Percentiles rank a stretch among this genome's conserved stretches.
Evolutionary conservation across 2,888 invertebrate species (phyloP).

Genomic region (Pristionchus fissidentatus): DNA sequence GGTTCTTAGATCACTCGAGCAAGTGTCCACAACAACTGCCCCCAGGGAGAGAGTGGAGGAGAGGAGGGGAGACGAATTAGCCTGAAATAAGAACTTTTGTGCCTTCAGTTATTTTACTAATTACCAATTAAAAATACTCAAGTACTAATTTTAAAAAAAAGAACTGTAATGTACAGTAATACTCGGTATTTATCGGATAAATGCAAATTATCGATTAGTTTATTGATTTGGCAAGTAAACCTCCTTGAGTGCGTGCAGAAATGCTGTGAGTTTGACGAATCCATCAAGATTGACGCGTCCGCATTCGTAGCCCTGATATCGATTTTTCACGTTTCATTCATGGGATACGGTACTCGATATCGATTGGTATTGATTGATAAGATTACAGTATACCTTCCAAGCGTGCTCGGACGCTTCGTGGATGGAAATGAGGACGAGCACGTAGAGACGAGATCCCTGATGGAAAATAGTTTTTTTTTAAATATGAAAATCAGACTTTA

Average conservation of each 20-base stretch:
- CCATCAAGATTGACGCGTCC: conserved; percentile 70
- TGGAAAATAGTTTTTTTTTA: not conserved
- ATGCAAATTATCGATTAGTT: not conserved
- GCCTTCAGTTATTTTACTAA: no score
- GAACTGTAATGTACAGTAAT: no score
- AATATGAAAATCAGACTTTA: no score
- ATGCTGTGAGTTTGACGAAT: conserved; percentile 66
- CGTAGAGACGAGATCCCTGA: conserved; percentile 44
- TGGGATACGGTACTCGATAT: no score
- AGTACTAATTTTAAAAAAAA: no score
- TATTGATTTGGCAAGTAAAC: conserved; percentile 49
- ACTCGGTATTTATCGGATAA: not conserved
- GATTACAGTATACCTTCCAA: conserved; percentile 1
- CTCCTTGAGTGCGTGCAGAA: conserved; percentile 66
- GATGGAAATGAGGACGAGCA: conserved; percentile 13
- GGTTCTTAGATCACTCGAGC: conserved; percentile 68
- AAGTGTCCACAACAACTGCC: conserved; percentile 69
- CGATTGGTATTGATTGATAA: not conserved
- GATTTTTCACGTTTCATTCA: no score
- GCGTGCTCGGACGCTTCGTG: conserved; percentile 41
- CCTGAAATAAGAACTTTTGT: conserved; percentile 28
- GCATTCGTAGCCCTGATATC: conserved; percentile 65
- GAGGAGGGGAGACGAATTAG: conserved; percentile 46
- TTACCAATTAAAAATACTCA: no score
- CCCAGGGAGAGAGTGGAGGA: conserved; percentile 68